Base-by-base conservation (phyloP, 2,113 vertebrate species). In the Archocentrus centrarchus region DNA sequence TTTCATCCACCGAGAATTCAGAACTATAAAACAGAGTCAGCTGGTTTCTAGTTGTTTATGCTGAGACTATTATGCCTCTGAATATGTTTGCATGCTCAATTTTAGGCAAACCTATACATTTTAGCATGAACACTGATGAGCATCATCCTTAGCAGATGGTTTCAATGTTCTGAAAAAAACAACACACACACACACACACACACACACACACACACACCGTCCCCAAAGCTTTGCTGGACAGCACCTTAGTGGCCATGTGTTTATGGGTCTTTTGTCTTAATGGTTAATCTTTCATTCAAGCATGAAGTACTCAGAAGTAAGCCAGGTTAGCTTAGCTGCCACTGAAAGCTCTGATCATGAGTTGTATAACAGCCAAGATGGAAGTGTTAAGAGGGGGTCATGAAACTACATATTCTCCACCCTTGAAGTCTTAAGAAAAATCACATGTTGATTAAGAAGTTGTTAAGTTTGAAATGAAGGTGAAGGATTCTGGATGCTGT, bases 271-370 rank as follows among this genome's bases (percentile, higher is more conserved):
- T 70, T 62, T 57, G 44, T 81, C 70, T 35, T 63, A 73, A 62
- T 44, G 41, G 86, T 84, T 87, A 91, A 20, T 86, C 79, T 89
- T 66, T 83, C 83, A 87, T 83, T 90, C 78, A 83, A 89, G 86
- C 86, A 47, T 90, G 81, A 83, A 87, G 88, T 80, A 90, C 88
- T 86, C 75, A 89, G 78, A 79, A 64, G 76, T 59, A 83, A 84
- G 79, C 14, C 86, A 77, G 86, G 66, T 62, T 77, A 84, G 91
- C 64, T 88, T 80, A 87, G 64, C 59, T 53, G 59, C 63, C 58
- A 77, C 75, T 18, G 59, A 83, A 50, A 80, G 63, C 86, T 85
- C 80, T 81, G 76, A 90, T 90, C 84, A 86, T 17, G 32, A 70
- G 17, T 47, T 24, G 13, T 6, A 47, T 47, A 14, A 79, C 24